Evolutionary conservation across 2,888 invertebrate genomes (phyloP), one percentile per base, ranked within the genome.

Genomic region (Falcaria lacertinaria): DNA sequence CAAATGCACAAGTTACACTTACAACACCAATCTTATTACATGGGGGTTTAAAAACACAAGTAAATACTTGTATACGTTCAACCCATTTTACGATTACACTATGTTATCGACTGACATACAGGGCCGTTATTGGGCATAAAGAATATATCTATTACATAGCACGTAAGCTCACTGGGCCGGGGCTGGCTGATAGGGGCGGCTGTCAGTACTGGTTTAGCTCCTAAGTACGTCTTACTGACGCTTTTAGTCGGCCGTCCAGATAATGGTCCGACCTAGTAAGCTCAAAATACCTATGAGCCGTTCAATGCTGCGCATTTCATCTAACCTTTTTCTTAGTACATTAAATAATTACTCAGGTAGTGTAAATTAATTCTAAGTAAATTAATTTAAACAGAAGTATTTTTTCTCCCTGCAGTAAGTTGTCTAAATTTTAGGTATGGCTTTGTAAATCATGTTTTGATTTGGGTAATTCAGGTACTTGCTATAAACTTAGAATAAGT

Each of bases 141-240:
- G 51, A 54, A 57, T 61, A n/a, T n/a, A 62, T 61, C 60, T 61
- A 57, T 57, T 61, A 59, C 54, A 41, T 42, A 44, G 48, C 49
- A 53, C 52, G 57, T 60, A 59, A 63, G 59, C 60, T 47, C 22
- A 41, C 41, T 42, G 47, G 50, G 55, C 51, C 62, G 59, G 52
- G 58, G 49, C 44, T 48, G 43, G 42, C 61, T 60, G 77, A 74
- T 78, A 76, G 60, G 61, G 56, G 51, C 62, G 57, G 57, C 67
- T 51, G 65, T 50, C 59, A 43, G 50, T 43, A 55, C 53, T 64
- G 67, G 67, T 69, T 76, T 65, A 73, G 62, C 64, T 49, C 64
- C 53, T 76, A 77, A 79, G 73, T 69, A 71, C 69, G 52, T 64
- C 72, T 69, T 63, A 64, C 68, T 64, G 67, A 63, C 57, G 68